phyloP scores from a whole-genome alignment of 2,888 invertebrate species.

The Leucophenga maculata region DNA sequence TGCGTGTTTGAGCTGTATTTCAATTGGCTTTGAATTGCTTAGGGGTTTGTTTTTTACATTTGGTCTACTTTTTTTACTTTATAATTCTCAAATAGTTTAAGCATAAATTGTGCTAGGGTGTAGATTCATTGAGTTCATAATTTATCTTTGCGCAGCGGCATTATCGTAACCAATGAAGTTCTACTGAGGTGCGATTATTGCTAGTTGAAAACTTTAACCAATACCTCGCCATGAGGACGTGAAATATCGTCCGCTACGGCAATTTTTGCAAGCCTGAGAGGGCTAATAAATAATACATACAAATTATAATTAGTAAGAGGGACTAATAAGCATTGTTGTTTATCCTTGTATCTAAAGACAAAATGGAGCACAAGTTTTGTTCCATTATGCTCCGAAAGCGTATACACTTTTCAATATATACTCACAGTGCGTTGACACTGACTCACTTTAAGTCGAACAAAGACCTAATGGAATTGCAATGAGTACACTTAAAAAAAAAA shows the following conservation, averaged over 20 bases:
- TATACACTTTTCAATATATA: too few species aligned
- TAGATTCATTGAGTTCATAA: accelerated
- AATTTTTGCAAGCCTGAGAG: slow-evolving; percentile 85
- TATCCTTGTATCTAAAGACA: too few species aligned
- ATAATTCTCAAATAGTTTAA: slow-evolving; percentile 56
- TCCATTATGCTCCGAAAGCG: too few species aligned
- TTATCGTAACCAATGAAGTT: slow-evolving; percentile 94
- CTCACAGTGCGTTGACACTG: too few species aligned
- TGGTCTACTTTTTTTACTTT: slow-evolving; percentile 22
- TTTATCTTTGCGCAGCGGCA: slow-evolving; percentile 90
- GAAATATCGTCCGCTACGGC: slow-evolving; percentile 89
- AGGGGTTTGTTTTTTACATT: slow-evolving; percentile 26
- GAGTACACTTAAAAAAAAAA: too few species aligned
- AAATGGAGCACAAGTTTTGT: too few species aligned
- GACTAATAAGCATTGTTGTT: too few species aligned
- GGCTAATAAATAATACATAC: slow-evolving; percentile 59
- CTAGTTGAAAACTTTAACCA: slow-evolving; percentile 95
- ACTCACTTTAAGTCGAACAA: too few species aligned
- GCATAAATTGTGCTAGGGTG: slow-evolving; percentile 33
- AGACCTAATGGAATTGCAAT: too few species aligned
- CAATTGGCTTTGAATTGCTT: too few species aligned
- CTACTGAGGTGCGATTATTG: slow-evolving; percentile 92
- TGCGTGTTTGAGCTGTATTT: too few species aligned
- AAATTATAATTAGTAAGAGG: too few species aligned
- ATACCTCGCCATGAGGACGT: slow-evolving; percentile 91